Conservation (phyloP, 2,797 vertebrate species). For the Cebuella pygmaea region DNA sequence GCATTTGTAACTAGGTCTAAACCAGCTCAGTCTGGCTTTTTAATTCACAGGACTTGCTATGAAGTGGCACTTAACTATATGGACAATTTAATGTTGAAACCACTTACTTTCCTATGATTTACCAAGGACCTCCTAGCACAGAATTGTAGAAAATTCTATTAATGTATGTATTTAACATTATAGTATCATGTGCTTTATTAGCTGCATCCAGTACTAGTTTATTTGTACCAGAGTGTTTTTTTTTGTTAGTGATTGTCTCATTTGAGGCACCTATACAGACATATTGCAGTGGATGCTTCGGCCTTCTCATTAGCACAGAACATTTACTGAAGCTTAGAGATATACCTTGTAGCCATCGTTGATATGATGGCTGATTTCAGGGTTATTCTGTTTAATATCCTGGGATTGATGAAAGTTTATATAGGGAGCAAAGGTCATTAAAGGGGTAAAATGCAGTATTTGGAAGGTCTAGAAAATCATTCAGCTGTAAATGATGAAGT, state of each 20-base stretch:
- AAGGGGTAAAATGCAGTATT: constrained; percentile 43
- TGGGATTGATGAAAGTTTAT: constrained; percentile 60
- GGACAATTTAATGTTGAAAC: constrained; percentile 78
- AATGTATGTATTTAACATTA: constrained; percentile 57
- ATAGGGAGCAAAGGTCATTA: constrained; percentile 62
- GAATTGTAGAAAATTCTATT: constrained; percentile 71
- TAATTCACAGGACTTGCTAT: constrained; percentile 66
- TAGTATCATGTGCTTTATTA: constrained; percentile 53
- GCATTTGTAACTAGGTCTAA: background rate
- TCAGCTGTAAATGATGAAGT: constrained; percentile 65
- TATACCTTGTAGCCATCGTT: constrained; percentile 36
- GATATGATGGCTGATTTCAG: constrained; percentile 58
- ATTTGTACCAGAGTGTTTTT: constrained; percentile 44
- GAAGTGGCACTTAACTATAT: constrained; percentile 54
- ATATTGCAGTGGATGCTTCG: constrained; percentile 59
- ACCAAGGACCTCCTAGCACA: constrained; percentile 65
- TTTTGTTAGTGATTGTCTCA: constrained; percentile 55
- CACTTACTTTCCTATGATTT: constrained; percentile 74
- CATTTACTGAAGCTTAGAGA: constrained; percentile 65
- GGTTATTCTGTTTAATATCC: constrained; percentile 63
- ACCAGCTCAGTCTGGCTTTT: constrained; percentile 66
- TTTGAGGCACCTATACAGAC: constrained; percentile 63
- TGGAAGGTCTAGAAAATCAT: constrained; percentile 49
- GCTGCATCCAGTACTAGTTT: constrained; percentile 31
- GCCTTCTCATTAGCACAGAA: constrained; percentile 72